Conservation (phyloP, 64 coral and sea anemone species). For the Stylophora pistillata region DNA sequence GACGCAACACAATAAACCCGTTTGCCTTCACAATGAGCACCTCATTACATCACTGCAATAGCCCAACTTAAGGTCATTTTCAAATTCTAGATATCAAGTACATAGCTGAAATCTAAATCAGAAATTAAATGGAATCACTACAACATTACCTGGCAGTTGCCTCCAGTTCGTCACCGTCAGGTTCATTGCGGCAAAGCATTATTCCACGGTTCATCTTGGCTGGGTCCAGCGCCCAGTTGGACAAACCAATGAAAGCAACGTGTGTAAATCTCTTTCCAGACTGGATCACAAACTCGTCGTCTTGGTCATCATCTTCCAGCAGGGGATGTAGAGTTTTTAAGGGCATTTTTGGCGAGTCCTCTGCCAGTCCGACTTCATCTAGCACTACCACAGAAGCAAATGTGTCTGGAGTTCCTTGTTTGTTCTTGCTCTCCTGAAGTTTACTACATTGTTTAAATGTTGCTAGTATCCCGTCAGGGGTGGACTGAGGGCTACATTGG, state of each 20-base stretch:
- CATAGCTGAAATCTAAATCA: too few species aligned
- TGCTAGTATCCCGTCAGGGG: conserved; percentile 80
- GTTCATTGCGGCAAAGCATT: conserved; percentile 73
- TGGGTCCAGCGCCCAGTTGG: conserved; percentile 92
- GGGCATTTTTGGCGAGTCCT: conserved; percentile 87
- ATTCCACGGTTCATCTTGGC: conserved; percentile 96
- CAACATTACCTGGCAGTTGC: conserved; percentile 66
- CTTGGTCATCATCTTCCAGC: conserved; percentile 73
- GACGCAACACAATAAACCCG: too few species aligned
- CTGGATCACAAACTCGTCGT: conserved; percentile 71
- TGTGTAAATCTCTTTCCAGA: conserved; percentile 61
- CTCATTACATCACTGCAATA: too few species aligned
- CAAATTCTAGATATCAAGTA: too few species aligned
- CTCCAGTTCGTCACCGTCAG: conserved; percentile 44
- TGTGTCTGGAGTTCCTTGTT: neutral
- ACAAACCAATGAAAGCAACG: conserved; percentile 91
- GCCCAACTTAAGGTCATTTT: too few species aligned
- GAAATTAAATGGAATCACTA: too few species aligned
- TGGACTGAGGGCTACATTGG: conserved; percentile 90
- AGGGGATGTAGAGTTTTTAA: conserved; percentile 88
- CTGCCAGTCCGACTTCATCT: conserved; percentile 80
- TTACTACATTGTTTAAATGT: conserved; percentile 80
- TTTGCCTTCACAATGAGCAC: too few species aligned
- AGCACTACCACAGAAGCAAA: conserved; percentile 93
- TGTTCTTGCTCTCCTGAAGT: conserved; percentile 77